A percentile compares a stretch with the other conserved stretches of the same genome.
Evolutionary conservation across 1,140 invertebrate genomes (phyloP).

Genomic region (Dendrolimus kikuchii): DNA sequence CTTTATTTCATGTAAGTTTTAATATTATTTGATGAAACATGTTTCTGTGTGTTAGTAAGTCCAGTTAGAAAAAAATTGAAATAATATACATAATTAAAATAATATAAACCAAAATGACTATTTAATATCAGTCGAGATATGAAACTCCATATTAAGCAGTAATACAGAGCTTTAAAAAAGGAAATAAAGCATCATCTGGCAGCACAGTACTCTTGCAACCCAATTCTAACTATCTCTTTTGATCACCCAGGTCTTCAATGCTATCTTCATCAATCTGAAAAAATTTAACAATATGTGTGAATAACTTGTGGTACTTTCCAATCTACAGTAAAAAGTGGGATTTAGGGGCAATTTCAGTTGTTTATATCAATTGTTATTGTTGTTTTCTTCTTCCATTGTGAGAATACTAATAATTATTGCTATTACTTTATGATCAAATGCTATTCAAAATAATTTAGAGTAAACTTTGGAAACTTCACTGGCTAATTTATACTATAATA

Average conservation of each 20-base stretch:
- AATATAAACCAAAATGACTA: neutral
- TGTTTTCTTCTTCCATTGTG: neutral
- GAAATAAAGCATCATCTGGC: conserved; percentile 17
- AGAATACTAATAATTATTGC: neutral
- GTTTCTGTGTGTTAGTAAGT: neutral
- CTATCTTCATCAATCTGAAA: conserved; percentile 80
- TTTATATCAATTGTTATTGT: neutral
- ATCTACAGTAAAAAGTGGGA: no score
- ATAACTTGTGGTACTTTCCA: neutral
- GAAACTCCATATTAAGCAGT: no score
- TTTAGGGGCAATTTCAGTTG: neutral
- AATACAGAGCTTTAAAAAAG: neutral
- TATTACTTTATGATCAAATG: no score
- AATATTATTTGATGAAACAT: neutral
- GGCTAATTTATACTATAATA: no score
- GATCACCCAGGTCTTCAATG: conserved; percentile 81
- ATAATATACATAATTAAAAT: neutral
- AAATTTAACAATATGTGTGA: conserved; percentile 12
- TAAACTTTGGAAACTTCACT: no score
- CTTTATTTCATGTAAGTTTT: conserved; percentile 1
- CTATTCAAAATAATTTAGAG: no score
- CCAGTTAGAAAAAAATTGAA: neutral
- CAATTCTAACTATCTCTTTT: conserved; percentile 74
- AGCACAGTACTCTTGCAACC: conserved; percentile 3
- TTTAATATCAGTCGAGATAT: neutral